Evolutionary conservation across 2,797 vertebrate genomes (phyloP).

Genomic region (Propithecus perrieri): DNA sequence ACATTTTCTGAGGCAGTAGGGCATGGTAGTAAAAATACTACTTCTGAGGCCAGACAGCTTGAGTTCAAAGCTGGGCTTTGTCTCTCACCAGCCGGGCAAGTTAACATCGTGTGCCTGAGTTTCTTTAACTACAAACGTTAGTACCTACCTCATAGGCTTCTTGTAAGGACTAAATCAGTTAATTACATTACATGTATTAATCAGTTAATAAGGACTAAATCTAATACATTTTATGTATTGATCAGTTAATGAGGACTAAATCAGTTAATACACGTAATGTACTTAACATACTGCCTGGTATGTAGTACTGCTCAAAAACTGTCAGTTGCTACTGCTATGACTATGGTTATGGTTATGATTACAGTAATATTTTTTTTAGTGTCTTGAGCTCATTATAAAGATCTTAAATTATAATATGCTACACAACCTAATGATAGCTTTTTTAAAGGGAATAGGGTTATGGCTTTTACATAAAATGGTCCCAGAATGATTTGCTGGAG

Average conservation of each 20-base stretch:
- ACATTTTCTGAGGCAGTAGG: neutral
- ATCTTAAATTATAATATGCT: neutral
- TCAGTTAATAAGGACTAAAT: too few species aligned
- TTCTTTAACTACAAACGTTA: neutral
- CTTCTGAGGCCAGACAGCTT: neutral
- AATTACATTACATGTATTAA: neutral
- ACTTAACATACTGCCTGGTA: neutral
- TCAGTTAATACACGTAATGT: neutral
- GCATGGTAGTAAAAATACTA: neutral
- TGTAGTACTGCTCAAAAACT: neutral
- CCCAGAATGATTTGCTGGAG: neutral
- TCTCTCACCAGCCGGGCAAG: neutral
- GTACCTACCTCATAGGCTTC: neutral
- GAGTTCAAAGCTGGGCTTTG: neutral
- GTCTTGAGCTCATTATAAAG: neutral
- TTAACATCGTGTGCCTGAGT: neutral
- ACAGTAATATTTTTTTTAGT: neutral
- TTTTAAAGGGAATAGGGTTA: neutral
- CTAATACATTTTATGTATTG: too few species aligned
- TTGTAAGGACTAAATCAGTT: neutral
- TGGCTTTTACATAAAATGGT: neutral
- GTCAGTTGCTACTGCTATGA: neutral
- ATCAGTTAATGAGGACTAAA: neutral
- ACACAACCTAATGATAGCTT: neutral
- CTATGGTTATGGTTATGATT: neutral